phyloP scores from a whole-genome alignment of 2,113 vertebrate genomes.

The Rhinolophus ferrumequinum region DNA sequence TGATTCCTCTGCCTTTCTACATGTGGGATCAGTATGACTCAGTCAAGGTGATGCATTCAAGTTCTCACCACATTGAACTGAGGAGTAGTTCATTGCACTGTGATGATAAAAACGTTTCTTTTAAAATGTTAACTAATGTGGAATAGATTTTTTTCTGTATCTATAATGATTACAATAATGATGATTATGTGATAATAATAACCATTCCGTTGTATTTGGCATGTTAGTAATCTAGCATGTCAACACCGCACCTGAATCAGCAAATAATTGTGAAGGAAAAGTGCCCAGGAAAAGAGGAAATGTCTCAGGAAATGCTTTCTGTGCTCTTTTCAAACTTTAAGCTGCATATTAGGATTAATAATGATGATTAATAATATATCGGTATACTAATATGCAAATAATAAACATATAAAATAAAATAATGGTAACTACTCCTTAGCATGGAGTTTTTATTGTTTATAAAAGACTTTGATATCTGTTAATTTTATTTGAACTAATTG shows the following conservation, averaged over 20 bases:
- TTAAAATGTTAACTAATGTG: not conserved
- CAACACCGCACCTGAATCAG: not conserved
- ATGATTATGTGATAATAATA: not conserved
- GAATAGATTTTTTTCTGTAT: not conserved
- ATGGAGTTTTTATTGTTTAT: not conserved
- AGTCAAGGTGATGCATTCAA: not conserved
- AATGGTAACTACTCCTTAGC: not conserved
- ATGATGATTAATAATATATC: not conserved
- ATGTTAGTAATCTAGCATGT: not conserved
- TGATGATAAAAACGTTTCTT: constrained; percentile 28
- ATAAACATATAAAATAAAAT: not conserved
- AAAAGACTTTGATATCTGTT: not conserved
- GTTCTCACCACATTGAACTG: not conserved
- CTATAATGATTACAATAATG: not conserved
- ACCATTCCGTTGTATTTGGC: not conserved
- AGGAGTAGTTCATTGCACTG: not conserved
- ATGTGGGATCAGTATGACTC: constrained; percentile 35
- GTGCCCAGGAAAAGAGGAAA: not conserved
- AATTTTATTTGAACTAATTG: constrained; percentile 12
- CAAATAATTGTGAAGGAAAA: not conserved
- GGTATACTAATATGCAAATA: not conserved
- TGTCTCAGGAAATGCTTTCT: not conserved
- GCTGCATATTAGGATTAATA: constrained; percentile 6
- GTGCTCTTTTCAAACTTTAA: not conserved
- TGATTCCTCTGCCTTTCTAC: constrained; percentile 65